These are phyloP conservation scores for Notamacropus eugenii DNA, from an alignment of 2,797 vertebrate species.

Conservation along the genomic window DNA sequence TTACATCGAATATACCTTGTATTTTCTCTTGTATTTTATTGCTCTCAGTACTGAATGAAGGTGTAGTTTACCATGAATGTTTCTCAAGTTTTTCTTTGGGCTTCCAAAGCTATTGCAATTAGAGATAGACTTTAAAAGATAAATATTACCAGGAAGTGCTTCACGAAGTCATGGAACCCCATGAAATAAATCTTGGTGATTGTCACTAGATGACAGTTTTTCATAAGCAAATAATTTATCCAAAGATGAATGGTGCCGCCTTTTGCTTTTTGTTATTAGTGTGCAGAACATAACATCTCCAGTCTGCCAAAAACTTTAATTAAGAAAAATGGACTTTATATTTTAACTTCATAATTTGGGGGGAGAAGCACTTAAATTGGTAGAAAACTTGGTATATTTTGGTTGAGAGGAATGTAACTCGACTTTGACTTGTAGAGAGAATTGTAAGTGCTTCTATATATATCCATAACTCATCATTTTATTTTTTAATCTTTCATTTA, in stretches of 20 bases:
- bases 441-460: constrained; percentile 69
- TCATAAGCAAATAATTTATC: constrained; percentile 81
- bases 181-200: constrained; percentile 76
- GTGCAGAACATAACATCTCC: constrained; percentile 64
- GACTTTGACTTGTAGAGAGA: constrained; percentile 77
- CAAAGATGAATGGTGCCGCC: constrained; percentile 81
- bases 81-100: constrained; percentile 78
- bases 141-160: constrained; percentile 70
- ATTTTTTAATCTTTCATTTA: constrained; percentile 69
- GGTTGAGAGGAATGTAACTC: constrained; percentile 76
- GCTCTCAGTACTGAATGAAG: constrained; percentile 79
- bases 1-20: constrained; percentile 75
- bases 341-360: constrained; percentile 74
- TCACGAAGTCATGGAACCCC: constrained; percentile 77
- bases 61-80: constrained; percentile 81
- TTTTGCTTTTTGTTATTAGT: constrained; percentile 52
- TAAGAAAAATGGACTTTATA: constrained; percentile 78
- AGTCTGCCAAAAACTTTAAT: constrained; percentile 75
- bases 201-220: constrained; percentile 65
- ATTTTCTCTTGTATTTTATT: constrained; percentile 79
- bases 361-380: constrained; percentile 72
- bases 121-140: constrained; percentile 65
- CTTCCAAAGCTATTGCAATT: constrained; percentile 80
- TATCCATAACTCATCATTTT: constrained; percentile 67
- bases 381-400: constrained; percentile 73